Evolutionary conservation across 2,888 invertebrate species (phyloP), one percentile per base, ranked within the genome.

Genomic region (Scrobipalpa costella): DNA sequence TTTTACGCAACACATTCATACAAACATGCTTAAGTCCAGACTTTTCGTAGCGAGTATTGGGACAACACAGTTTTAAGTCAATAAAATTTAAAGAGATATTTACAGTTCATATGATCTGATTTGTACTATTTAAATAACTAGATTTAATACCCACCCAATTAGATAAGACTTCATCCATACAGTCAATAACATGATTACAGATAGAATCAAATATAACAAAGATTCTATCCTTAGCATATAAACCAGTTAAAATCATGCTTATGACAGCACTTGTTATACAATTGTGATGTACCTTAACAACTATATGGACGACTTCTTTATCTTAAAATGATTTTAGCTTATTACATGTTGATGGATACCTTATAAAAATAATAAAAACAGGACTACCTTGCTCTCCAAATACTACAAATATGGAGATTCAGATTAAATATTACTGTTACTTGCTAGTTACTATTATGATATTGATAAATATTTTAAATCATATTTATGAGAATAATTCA

Each of bases 61-160:
- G n/a, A 49, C 38, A 44, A 27, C 61, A 61, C 61, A 61, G 5
- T 52, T 34, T 17, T 21, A 19, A 11, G 60, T 33, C n/a, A 50
- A 50, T 62, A 60, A 17, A 19, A 7, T 34, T 49, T 27, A 27
- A 52, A 44, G 67, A 67, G 68, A 68, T 68, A 67, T 68, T 68
- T 68, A 63, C 67, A 68, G 50, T 50, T 15, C 17, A 17, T 49
- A 44, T 59, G 63, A 57, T 34, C 33, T 27, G 63, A 38, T 67
- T 65, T 44, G 15, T 15, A n/a, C 15, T 15, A n/a, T 44, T 44
- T 44, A 1, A 44, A 40, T 13, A 9, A 5, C 44, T 44, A 44
- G n/a, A 15, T 44, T n/a, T 44, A 44, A n/a, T 44, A n/a, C 44
- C 15, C 44, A 5, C n/a, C 44, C 44, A 2, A 27, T 5, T 27